Percentiles rank a stretch among this genome's conserved stretches.
Conservation (phyloP, 2,888 invertebrate species). For the Netelia virgata region DNA sequence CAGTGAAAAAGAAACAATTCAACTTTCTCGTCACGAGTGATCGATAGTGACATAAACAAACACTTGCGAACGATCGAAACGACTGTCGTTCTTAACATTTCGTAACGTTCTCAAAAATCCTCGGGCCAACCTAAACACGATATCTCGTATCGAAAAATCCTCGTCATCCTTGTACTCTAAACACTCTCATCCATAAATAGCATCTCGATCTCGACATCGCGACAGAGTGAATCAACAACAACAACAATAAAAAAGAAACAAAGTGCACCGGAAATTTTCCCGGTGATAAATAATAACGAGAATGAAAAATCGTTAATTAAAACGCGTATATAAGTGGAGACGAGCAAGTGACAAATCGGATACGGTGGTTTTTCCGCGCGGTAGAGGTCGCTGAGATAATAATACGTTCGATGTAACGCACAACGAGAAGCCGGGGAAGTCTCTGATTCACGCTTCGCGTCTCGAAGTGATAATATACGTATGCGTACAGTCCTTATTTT, state of each 20-base stretch:
- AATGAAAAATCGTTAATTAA: constrained; percentile 8
- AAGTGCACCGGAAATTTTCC: not conserved
- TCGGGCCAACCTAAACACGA: too few species aligned
- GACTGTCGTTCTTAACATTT: too few species aligned
- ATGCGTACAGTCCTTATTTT: too few species aligned
- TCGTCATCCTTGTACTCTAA: too few species aligned
- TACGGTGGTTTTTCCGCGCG: constrained; percentile 28
- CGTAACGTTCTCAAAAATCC: too few species aligned
- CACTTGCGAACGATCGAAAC: too few species aligned
- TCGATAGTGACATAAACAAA: too few species aligned
- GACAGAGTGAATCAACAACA: not conserved
- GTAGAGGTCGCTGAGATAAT: constrained; percentile 8
- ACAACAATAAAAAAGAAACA: not conserved
- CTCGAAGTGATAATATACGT: too few species aligned
- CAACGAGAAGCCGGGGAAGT: not conserved
- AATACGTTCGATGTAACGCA: not conserved
- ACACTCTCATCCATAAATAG: not conserved
- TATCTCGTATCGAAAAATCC: too few species aligned
- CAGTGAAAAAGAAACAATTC: not conserved
- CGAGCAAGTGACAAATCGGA: constrained; percentile 33
- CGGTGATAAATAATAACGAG: not conserved
- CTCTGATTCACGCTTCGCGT: constrained; percentile 17
- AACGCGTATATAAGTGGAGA: not conserved
- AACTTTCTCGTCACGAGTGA: not conserved
- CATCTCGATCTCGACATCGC: not conserved